A percentile compares a stretch with the other conserved stretches of the same genome.
phyloP scores from a whole-genome alignment of 2,888 invertebrate genomes.

The Eledona agricola region DNA sequence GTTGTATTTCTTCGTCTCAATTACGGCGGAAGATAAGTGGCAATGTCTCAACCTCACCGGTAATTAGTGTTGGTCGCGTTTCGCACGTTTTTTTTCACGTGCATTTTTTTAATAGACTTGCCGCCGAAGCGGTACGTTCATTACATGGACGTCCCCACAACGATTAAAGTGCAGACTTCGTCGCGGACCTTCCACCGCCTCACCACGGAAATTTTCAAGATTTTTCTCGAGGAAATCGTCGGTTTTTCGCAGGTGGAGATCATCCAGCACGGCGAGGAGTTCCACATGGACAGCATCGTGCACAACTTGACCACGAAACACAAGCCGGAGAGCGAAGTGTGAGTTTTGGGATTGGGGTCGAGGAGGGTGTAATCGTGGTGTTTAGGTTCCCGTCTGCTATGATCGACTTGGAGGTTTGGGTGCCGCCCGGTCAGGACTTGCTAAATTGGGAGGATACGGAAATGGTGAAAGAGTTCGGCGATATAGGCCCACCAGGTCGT shows the following conservation, averaged over 20 bases:
- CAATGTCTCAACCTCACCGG: slow-evolving; percentile 3
- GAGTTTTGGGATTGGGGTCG: too few relatives aligned
- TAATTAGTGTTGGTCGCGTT: background rate
- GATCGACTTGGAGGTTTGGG: slow-evolving; percentile 78
- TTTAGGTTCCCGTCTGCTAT: slow-evolving; percentile 63
- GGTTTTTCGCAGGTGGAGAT: slow-evolving; percentile 63
- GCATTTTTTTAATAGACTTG: slow-evolving; percentile 59
- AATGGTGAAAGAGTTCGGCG: slow-evolving; percentile 66
- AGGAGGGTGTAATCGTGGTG: slow-evolving; percentile 4
- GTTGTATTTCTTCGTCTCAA: too few relatives aligned
- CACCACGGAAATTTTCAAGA: slow-evolving; percentile 67
- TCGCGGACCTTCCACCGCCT: slow-evolving; percentile 67
- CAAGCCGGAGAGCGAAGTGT: slow-evolving; percentile 33
- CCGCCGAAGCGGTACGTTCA: slow-evolving; percentile 63
- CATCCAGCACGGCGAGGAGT: slow-evolving; percentile 61
- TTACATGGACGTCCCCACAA: slow-evolving; percentile 58
- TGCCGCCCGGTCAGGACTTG: slow-evolving; percentile 69
- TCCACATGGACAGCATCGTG: slow-evolving; percentile 57
- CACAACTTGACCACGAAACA: slow-evolving; percentile 50
- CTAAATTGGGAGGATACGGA: slow-evolving; percentile 59
- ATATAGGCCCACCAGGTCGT: slow-evolving; percentile 66
- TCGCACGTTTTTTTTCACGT: background rate
- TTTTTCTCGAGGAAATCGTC: slow-evolving; percentile 65
- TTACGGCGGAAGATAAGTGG: slow-evolving; percentile 5
- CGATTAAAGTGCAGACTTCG: slow-evolving; percentile 66